Evolutionary conservation across 2,888 invertebrate genomes (phyloP).

Genomic region (Exephanes ischioxanthus): DNA sequence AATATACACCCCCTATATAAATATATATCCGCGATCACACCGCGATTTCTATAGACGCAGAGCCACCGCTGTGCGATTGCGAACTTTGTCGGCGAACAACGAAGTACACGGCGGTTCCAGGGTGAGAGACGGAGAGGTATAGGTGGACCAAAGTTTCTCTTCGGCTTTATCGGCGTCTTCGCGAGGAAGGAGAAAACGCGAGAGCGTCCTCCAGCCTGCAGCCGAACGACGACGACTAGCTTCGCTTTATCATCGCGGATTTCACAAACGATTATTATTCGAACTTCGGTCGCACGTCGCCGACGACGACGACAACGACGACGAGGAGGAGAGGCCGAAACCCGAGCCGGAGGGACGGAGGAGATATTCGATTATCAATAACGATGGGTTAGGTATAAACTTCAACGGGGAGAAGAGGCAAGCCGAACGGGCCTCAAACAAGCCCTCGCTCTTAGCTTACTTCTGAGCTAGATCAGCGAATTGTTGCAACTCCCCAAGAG

Average conservation of each 20-base stretch:
- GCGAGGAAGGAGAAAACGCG: conserved; percentile 21
- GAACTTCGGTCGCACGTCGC: conserved; percentile 31
- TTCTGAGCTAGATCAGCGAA: neutral
- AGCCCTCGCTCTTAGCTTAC: neutral
- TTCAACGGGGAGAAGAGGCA: conserved; percentile 10
- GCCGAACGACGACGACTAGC: conserved; percentile 16
- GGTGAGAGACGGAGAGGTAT: neutral
- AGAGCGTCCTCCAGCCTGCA: neutral
- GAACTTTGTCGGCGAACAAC: conserved; percentile 50
- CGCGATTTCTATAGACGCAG: neutral
- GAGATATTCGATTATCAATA: conserved; percentile 49
- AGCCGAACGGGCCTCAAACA: conserved; percentile 5
- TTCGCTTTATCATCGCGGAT: conserved; percentile 50
- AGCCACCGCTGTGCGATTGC: conserved; percentile 32
- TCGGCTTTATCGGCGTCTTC: conserved; percentile 53
- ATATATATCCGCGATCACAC: conserved; percentile 17
- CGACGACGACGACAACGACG: conserved; percentile 7
- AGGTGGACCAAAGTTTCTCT: conserved; percentile 51
- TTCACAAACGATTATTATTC: conserved; percentile 54
- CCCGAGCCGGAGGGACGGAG: neutral
- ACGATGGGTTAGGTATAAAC: conserved; percentile 28
- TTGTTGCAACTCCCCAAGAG: neutral
- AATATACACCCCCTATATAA: conserved; percentile 21
- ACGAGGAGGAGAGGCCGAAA: neutral
- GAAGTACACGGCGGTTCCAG: conserved; percentile 14